Conservation (phyloP, 2,888 invertebrate species). For the Microchrysa polita region DNA sequence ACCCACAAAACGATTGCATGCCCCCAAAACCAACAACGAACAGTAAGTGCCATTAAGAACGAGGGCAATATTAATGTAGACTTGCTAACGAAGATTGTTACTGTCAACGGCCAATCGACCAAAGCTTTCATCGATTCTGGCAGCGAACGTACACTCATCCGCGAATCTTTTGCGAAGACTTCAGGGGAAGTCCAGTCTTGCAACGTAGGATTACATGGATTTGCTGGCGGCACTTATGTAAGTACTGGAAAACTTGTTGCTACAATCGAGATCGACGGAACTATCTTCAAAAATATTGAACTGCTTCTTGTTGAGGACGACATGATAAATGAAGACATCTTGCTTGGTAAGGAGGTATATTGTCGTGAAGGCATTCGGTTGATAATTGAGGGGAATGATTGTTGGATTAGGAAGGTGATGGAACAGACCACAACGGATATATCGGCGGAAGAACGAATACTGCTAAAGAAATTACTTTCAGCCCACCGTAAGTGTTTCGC, state of each 20-base stretch:
- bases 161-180: neutral
- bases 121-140: neutral
- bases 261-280: neutral
- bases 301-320: slow-evolving; percentile 3
- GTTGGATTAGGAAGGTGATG: neutral
- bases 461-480: neutral
- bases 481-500: neutral
- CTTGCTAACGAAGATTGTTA: too few relatives aligned
- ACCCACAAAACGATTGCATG: too few relatives aligned
- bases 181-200: neutral
- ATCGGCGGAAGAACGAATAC: neutral
- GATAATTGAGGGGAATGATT: neutral
- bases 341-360: too few relatives aligned
- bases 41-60: too few relatives aligned
- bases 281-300: neutral
- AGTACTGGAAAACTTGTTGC: too few relatives aligned
- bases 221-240: too few relatives aligned
- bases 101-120: too few relatives aligned
- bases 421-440: neutral
- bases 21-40: too few relatives aligned
- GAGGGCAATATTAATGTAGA: too few relatives aligned
- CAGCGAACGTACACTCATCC: neutral
- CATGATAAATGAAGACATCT: neutral
- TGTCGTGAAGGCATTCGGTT: neutral
- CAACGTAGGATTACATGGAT: neutral